phyloP scores from a whole-genome alignment of 2,888 invertebrate species.

The Thymelicus lineola region DNA sequence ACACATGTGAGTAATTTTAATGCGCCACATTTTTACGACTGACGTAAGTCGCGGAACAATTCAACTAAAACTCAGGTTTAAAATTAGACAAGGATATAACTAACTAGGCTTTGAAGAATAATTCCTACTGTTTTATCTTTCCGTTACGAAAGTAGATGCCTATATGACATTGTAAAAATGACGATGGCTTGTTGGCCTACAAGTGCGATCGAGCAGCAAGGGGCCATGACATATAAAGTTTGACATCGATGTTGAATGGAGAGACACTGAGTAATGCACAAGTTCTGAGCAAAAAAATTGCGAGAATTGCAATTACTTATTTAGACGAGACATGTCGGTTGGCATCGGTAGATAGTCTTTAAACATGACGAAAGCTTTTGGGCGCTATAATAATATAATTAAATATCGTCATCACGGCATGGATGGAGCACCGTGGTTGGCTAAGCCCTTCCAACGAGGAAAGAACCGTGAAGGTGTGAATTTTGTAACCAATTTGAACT shows the following conservation, averaged over 20 bases:
- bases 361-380: background rate
- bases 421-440: too few species aligned
- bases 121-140: conserved; percentile 26
- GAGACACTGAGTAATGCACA: conserved; percentile 60
- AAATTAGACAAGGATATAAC: conserved; percentile 8
- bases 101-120: conserved; percentile 6
- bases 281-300: conserved; percentile 54
- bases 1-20: conserved; percentile 29
- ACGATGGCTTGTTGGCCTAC: conserved; percentile 77
- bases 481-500: background rate
- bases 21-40: conserved; percentile 26
- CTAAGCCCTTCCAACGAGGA: too few species aligned
- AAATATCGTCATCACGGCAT: too few species aligned
- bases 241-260: conserved; percentile 62
- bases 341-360: background rate
- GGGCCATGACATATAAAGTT: conserved; percentile 80
- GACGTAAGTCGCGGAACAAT: conserved; percentile 32
- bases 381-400: too few species aligned
- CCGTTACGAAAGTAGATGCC: conserved; percentile 70
- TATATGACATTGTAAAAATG: conserved; percentile 82
- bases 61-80: conserved; percentile 10
- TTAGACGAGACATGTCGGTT: background rate
- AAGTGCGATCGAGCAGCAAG: conserved; percentile 79
- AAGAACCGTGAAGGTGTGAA: background rate
- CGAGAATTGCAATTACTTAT: conserved; percentile 31